Evolutionary conservation across 1,140 invertebrate genomes (phyloP).

Genomic region (Thrips palmi): DNA sequence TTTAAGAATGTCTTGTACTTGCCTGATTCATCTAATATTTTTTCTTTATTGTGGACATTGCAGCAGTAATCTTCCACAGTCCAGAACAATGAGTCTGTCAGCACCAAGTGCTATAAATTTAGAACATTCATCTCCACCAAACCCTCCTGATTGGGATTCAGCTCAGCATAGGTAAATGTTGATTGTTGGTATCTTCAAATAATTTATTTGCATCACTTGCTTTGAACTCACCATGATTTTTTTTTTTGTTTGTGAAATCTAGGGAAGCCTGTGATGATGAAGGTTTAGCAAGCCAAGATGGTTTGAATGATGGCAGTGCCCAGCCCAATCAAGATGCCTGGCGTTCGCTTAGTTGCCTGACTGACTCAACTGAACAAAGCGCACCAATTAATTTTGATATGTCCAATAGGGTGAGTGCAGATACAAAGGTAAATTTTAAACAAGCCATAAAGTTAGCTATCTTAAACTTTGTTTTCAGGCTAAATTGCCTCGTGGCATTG

Average conservation of each 20-base stretch:
- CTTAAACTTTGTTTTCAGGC: slow-evolving; percentile 33
- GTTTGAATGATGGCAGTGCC: slow-evolving; percentile 8
- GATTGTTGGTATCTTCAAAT: no score
- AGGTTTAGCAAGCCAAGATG: slow-evolving; percentile 2
- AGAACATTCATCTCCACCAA: slow-evolving; percentile 49
- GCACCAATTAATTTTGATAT: slow-evolving; percentile 79
- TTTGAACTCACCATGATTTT: no score
- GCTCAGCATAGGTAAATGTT: no score
- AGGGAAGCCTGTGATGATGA: slow-evolving; percentile 9
- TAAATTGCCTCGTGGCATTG: slow-evolving; percentile 86
- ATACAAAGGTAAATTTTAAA: no score
- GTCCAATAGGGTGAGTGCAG: slow-evolving; percentile 57
- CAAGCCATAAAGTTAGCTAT: no score
- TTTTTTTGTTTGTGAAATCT: no score
- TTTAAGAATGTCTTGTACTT: no score
- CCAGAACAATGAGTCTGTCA: slow-evolving; percentile 55
- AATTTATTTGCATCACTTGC: no score
- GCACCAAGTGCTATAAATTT: slow-evolving; percentile 71
- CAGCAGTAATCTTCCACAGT: slow-evolving; percentile 39
- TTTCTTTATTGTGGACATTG: no score
- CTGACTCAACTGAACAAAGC: slow-evolving; percentile 75
- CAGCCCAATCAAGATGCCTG: slow-evolving; percentile 24
- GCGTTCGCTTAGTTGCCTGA: slow-evolving; percentile 61
- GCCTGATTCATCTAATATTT: no score
- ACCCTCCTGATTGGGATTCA: no score